phyloP scores from a whole-genome alignment of 2,888 invertebrate genomes.

The Microchrysa polita region DNA sequence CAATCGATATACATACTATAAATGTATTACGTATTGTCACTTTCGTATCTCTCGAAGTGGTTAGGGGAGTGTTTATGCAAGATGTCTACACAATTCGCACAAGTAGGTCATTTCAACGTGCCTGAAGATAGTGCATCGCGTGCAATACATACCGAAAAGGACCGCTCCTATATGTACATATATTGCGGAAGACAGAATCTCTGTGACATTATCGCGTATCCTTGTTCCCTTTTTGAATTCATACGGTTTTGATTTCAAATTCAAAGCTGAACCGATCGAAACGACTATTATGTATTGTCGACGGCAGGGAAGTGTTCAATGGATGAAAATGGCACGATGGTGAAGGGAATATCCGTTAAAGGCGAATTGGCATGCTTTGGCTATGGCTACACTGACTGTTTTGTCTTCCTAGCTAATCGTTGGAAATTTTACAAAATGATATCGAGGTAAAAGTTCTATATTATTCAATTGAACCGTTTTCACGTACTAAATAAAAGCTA shows the following conservation, averaged over 20 bases:
- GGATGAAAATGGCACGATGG: too few species aligned
- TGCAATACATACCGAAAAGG: slow-evolving; percentile 11
- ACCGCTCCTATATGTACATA: background rate
- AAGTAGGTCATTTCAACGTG: slow-evolving; percentile 36
- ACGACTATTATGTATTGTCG: background rate
- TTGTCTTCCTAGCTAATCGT: too few species aligned
- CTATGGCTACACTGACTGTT: too few species aligned
- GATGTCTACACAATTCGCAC: slow-evolving; percentile 14
- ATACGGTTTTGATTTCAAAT: slow-evolving; percentile 31
- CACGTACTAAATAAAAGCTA: too few species aligned
- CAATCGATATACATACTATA: background rate
- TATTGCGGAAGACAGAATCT: background rate
- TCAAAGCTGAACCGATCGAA: background rate
- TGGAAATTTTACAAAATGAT: too few species aligned
- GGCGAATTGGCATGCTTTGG: too few species aligned
- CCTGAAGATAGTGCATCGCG: slow-evolving; percentile 9
- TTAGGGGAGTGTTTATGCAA: background rate
- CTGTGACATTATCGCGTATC: slow-evolving; percentile 32
- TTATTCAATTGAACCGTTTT: too few species aligned
- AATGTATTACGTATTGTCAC: too few species aligned
- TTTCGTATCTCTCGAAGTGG: background rate
- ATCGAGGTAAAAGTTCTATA: too few species aligned
- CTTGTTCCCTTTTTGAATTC: slow-evolving; percentile 1
- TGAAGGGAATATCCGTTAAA: too few species aligned
- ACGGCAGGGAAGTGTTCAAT: slow-evolving; percentile 5